Evolutionary conservation across 2,888 invertebrate genomes (phyloP).

Genomic region (Muscina levida): DNA sequence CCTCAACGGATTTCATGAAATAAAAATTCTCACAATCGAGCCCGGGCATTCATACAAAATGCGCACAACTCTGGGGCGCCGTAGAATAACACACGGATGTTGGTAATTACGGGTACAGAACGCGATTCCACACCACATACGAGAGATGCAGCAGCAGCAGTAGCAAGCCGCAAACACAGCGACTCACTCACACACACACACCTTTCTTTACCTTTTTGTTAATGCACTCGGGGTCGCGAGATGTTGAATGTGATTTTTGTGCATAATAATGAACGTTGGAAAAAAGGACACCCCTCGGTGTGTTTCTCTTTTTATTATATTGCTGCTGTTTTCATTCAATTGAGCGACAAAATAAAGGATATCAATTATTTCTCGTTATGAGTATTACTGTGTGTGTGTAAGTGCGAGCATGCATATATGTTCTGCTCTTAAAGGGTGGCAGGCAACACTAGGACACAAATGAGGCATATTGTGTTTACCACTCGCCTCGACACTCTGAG

Average conservation of each 20-base stretch:
- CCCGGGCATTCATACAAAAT: slow-evolving; percentile 7
- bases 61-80: not conserved
- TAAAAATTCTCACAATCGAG: slow-evolving; percentile 41
- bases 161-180: not conserved
- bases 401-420: slow-evolving; percentile 30
- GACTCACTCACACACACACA: slow-evolving; percentile 10
- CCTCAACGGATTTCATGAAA: slow-evolving; percentile 61
- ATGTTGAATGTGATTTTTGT: slow-evolving; percentile 34
- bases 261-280: slow-evolving; percentile 15
- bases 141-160: not conserved
- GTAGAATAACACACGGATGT: slow-evolving; percentile 54
- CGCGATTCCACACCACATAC: slow-evolving; percentile 19
- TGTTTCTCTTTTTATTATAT: too few species aligned
- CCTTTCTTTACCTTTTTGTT: slow-evolving; percentile 19
- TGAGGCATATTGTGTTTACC: not conserved
- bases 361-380: slow-evolving; percentile 41
- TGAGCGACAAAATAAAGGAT: slow-evolving; percentile 59
- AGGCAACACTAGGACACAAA: not conserved
- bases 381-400: slow-evolving; percentile 1
- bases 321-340: slow-evolving; percentile 35
- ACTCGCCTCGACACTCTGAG: slow-evolving; percentile 2
- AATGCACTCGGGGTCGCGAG: not conserved
- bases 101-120: slow-evolving; percentile 54
- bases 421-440: slow-evolving; percentile 46
- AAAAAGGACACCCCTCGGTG: slow-evolving; percentile 52